A percentile compares a stretch with the other conserved stretches of the same genome.
Evolutionary conservation across 2,797 vertebrate genomes (phyloP).

Genomic region (Pogonophryne albipinna): DNA sequence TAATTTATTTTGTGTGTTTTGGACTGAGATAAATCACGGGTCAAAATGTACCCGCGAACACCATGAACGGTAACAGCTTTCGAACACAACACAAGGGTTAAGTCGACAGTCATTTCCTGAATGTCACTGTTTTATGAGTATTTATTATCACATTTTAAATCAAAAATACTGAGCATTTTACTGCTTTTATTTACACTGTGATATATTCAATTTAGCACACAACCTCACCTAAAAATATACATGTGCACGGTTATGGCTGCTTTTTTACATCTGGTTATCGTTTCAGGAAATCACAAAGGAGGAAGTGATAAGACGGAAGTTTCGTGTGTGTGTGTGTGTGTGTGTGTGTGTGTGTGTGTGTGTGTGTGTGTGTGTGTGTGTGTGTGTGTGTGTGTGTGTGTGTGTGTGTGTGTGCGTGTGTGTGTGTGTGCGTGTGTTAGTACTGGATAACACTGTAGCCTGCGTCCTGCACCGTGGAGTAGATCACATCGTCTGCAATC

Average conservation of each 20-base stretch:
- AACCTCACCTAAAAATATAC: not conserved
- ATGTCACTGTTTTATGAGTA: not conserved
- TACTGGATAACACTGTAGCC: constrained; percentile 80
- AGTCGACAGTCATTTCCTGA: too few relatives aligned
- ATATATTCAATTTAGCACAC: constrained; percentile 5
- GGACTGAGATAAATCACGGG: too few relatives aligned
- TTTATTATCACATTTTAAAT: not conserved
- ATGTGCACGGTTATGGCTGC: constrained; percentile 13
- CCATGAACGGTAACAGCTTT: too few relatives aligned
- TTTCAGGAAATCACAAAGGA: constrained; percentile 33
- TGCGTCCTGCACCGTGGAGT: constrained; percentile 73
- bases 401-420: constrained; percentile 1
- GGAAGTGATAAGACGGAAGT: constrained; percentile 20
- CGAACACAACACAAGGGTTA: too few relatives aligned
- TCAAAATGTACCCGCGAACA: too few relatives aligned
- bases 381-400: not conserved
- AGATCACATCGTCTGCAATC: constrained; percentile 69
- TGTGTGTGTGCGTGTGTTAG: constrained; percentile 41
- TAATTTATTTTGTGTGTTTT: too few relatives aligned
- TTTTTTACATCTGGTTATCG: not conserved
- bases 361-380: too few relatives aligned
- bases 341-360: too few relatives aligned
- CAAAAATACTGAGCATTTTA: constrained; percentile 3
- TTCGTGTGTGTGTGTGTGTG: too few relatives aligned
- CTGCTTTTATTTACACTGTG: constrained; percentile 19